Conservation (phyloP, 2,113 vertebrate genomes). For the Trogon surrucura region DNA sequence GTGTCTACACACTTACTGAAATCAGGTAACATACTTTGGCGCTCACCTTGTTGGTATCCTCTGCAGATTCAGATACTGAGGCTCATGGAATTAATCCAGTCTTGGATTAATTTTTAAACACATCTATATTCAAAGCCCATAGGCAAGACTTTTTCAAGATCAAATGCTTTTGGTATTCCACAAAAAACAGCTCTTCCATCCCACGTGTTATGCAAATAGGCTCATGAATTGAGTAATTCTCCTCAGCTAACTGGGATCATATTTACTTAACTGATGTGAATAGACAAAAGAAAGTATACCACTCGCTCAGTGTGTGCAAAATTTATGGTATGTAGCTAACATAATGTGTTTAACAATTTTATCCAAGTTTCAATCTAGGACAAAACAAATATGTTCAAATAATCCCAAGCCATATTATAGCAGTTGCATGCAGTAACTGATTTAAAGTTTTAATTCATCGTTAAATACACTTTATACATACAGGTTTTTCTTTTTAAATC, state of each 20-base stretch:
- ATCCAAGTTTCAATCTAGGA: slow-evolving; percentile 65
- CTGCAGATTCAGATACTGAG: background rate
- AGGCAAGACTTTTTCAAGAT: slow-evolving; percentile 34
- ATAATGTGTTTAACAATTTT: slow-evolving; percentile 64
- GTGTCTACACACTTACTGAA: background rate
- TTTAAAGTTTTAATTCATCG: slow-evolving; percentile 75
- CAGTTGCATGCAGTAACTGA: slow-evolving; percentile 51
- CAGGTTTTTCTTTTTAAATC: slow-evolving; percentile 71
- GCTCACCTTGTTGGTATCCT: background rate
- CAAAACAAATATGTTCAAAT: slow-evolving; percentile 76
- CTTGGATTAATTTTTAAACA: background rate
- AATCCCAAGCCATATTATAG: slow-evolving; percentile 64
- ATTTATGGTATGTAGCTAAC: slow-evolving; percentile 51
- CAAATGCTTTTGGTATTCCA: background rate
- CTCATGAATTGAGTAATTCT: slow-evolving; percentile 14
- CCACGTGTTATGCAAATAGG: slow-evolving; percentile 22
- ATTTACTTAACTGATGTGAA: slow-evolving; percentile 63
- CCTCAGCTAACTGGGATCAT: slow-evolving; percentile 28
- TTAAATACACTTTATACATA: slow-evolving; percentile 65
- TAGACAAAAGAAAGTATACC: slow-evolving; percentile 60
- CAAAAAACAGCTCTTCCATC: slow-evolving; percentile 12
- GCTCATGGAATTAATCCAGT: background rate
- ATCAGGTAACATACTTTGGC: background rate
- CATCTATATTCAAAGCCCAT: background rate
- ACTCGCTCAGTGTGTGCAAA: slow-evolving; percentile 41